phyloP scores from a whole-genome alignment of 2,113 vertebrate genomes.

The Lycocorax pyrrhopterus region DNA sequence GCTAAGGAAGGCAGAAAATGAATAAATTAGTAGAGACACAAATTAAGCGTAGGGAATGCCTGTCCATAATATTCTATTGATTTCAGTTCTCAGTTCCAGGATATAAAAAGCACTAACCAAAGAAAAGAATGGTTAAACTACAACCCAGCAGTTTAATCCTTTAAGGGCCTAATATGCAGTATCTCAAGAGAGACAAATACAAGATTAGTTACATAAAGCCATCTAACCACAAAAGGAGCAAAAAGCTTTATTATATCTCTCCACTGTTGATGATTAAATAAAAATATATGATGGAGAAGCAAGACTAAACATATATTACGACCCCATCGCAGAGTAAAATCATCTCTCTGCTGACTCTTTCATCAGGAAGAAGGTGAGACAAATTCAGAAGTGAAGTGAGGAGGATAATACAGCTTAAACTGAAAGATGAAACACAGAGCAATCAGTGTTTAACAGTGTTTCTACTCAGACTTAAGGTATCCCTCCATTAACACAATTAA shows the following conservation, averaged over 20 bases:
- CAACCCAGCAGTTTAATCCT: neutral
- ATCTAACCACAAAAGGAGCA: neutral
- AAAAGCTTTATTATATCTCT: neutral
- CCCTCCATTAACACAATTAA: neutral
- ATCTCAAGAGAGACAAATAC: neutral
- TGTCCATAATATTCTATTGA: neutral
- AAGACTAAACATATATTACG: neutral
- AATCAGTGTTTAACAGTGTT: neutral
- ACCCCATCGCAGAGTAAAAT: neutral
- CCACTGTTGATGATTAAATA: neutral
- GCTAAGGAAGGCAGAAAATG: neutral
- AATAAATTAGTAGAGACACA: neutral
- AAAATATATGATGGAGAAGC: neutral
- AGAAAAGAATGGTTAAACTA: neutral
- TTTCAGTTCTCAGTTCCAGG: neutral
- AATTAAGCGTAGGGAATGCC: neutral
- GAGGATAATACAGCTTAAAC: neutral
- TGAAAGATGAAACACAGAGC: neutral
- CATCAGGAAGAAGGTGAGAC: neutral
- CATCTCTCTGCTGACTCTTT: neutral
- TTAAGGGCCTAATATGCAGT: neutral
- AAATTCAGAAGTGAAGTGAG: neutral
- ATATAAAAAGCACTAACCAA: neutral
- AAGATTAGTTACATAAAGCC: neutral
- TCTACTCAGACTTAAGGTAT: neutral